These are phyloP conservation scores for Fratercula arctica DNA, from an alignment of 2,797 vertebrate species.

Conservation along the genomic window DNA sequence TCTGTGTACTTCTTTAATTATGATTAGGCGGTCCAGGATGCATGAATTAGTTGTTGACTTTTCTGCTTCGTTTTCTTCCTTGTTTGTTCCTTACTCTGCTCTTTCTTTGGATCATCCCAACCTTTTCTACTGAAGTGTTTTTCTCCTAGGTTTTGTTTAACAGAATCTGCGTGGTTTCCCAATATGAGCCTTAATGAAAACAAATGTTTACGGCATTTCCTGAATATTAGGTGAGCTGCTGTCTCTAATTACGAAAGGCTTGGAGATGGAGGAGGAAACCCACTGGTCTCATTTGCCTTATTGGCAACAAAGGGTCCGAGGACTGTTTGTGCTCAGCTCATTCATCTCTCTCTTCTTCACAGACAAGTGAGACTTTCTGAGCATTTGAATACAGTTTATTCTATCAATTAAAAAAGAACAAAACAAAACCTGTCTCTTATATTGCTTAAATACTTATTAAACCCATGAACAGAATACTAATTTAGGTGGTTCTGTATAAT, in stretches of 20 bases:
- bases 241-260: conserved; percentile 7
- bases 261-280: conserved; percentile 27
- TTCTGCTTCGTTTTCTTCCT: not conserved
- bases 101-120: not conserved
- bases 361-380: conserved; percentile 46
- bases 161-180: not conserved
- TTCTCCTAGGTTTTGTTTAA: conserved; percentile 24
- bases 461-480: conserved; percentile 41
- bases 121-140: conserved; percentile 25
- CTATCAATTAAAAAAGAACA: conserved; percentile 60
- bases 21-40: not conserved
- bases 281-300: conserved; percentile 7
- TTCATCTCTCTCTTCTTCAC: not conserved
- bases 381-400: conserved; percentile 65
- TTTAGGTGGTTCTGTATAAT: conserved; percentile 56
- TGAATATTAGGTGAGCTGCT: conserved; percentile 47
- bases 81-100: not conserved
- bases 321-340: conserved; percentile 19
- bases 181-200: conserved; percentile 54
- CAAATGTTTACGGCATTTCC: conserved; percentile 13
- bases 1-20: not conserved
- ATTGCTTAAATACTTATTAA: conserved; percentile 66
- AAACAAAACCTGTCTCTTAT: conserved; percentile 54
- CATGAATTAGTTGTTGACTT: not conserved
- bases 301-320: conserved; percentile 20